These are phyloP conservation scores for Ornithoptera alexandrae DNA, from an alignment of 2,888 invertebrate genomes.

Conservation along the genomic window DNA sequence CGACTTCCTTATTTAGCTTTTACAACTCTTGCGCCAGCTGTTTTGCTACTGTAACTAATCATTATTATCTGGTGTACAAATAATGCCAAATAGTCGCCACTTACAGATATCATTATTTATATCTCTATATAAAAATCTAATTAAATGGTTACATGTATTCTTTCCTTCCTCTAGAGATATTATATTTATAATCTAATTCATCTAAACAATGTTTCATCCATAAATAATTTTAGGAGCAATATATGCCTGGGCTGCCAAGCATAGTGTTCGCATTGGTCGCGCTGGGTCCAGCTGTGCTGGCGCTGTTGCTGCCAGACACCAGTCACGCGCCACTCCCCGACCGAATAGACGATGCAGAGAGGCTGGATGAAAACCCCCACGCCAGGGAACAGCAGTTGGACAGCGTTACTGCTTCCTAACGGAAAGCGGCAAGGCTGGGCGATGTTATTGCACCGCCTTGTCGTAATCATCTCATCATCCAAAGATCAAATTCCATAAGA, in stretches of 20 bases:
- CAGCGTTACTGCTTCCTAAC: conserved; percentile 19
- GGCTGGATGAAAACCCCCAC: conserved; percentile 41
- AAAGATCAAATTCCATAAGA: conserved; percentile 4
- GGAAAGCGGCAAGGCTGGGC: not conserved
- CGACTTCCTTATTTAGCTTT: too few species aligned
- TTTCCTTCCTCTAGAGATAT: too few species aligned
- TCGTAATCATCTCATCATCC: not conserved
- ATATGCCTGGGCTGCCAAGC: conserved; percentile 62
- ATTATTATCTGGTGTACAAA: too few species aligned
- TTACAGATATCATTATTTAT: too few species aligned
- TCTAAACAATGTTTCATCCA: too few species aligned
- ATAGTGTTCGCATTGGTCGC: conserved; percentile 62
- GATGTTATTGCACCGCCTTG: not conserved
- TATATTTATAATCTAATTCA: too few species aligned
- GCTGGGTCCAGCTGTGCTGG: conserved; percentile 56
- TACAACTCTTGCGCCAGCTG: too few species aligned
- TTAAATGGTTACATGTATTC: too few species aligned
- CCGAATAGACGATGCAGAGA: conserved; percentile 56
- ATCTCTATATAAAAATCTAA: too few species aligned
- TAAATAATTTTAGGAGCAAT: conserved; percentile 50
- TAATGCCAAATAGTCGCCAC: too few species aligned
- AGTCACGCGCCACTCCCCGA: conserved; percentile 59
- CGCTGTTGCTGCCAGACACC: conserved; percentile 64
- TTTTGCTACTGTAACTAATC: too few species aligned
- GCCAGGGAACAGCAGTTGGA: conserved; percentile 41